Conservation (phyloP, 2,888 invertebrate genomes). For the Drosophila peninsularis region DNA sequence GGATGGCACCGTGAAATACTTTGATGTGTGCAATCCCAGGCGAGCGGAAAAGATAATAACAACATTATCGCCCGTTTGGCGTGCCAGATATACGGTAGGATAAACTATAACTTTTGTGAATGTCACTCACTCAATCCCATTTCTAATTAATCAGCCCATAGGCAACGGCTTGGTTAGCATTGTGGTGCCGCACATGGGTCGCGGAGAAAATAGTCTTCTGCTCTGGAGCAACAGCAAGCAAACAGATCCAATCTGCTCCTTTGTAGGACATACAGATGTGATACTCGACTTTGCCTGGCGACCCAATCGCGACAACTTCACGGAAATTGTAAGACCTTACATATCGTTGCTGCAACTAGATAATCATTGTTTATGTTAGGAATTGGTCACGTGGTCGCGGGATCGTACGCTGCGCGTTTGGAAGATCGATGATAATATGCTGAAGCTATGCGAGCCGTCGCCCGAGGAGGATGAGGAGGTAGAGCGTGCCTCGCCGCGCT, state of each 20-base stretch:
- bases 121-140: neutral
- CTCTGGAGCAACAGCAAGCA: slow-evolving; percentile 90
- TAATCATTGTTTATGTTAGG: slow-evolving; percentile 78
- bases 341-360: no score
- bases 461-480: slow-evolving; percentile 63
- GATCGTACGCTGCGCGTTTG: slow-evolving; percentile 96
- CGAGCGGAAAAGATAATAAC: slow-evolving; percentile 93
- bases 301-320: slow-evolving; percentile 86
- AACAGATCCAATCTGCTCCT: slow-evolving; percentile 92
- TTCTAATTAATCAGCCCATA: slow-evolving; percentile 88
- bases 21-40: slow-evolving; percentile 94
- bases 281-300: slow-evolving; percentile 98
- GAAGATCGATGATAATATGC: slow-evolving; percentile 93
- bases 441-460: slow-evolving; percentile 89
- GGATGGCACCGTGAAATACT: slow-evolving; percentile 97
- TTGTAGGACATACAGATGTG: slow-evolving; percentile 97
- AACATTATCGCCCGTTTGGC: slow-evolving; percentile 94
- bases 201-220: slow-evolving; percentile 93
- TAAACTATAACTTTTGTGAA: no score
- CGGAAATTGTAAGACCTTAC: slow-evolving; percentile 77
- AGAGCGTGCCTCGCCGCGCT: slow-evolving; percentile 47
- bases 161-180: slow-evolving; percentile 96
- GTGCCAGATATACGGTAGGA: slow-evolving; percentile 92
- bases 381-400: slow-evolving; percentile 97
- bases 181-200: slow-evolving; percentile 94